Percentiles rank a stretch among this genome's conserved stretches.
Conservation (phyloP, 2,797 vertebrate species). For the Melanotaenia boesemani region DNA sequence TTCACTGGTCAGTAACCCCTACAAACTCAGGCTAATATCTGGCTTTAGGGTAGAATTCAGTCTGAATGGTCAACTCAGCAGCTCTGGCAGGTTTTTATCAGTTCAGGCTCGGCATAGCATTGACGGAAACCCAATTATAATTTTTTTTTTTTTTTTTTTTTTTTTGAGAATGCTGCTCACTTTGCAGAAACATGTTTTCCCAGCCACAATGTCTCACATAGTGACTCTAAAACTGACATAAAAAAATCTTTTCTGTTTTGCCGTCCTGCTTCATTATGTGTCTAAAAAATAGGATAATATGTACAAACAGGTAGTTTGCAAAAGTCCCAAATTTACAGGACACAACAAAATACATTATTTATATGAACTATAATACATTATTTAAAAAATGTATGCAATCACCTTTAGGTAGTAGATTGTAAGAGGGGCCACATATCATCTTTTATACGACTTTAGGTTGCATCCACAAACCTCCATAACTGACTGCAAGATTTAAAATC, state of each 20-base stretch:
- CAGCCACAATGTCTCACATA: background rate
- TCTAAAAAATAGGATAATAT: background rate
- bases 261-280: conserved; percentile 31
- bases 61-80: background rate
- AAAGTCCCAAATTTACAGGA: conserved; percentile 1
- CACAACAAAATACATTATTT: conserved; percentile 8
- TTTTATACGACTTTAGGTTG: conserved; percentile 36
- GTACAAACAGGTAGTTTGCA: background rate
- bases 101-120: background rate
- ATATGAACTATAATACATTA: conserved; percentile 9
- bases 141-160: too few relatives aligned
- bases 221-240: background rate
- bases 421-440: conserved; percentile 10
- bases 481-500: background rate
- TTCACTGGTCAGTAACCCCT: background rate
- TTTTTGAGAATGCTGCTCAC: background rate
- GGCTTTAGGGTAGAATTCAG: background rate
- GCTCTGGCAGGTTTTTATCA: background rate
- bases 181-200: background rate
- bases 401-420: conserved; percentile 11
- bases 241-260: conserved; percentile 29
- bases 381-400: background rate
- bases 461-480: conserved; percentile 7
- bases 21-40: background rate
- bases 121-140: background rate